A percentile compares a stretch with the other conserved stretches of the same genome.
Conservation (phyloP, 1,140 invertebrate species). For the Papilio dardanus region DNA sequence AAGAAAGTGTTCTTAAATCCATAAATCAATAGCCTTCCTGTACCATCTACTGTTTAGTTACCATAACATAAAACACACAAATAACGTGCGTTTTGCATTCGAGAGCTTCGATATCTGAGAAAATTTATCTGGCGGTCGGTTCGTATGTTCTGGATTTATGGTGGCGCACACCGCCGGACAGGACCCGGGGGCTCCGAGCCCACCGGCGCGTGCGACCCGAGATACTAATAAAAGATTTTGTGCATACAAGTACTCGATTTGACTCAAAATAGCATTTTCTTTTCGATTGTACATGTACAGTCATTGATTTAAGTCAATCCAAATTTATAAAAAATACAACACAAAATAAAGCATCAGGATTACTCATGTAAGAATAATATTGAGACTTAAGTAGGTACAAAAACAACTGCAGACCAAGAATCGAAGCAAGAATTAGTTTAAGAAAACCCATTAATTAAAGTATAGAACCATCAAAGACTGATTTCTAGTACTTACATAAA, state of each 20-base stretch:
- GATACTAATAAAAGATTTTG: slow-evolving; percentile 22
- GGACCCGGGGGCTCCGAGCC: background rate
- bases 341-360: too few species aligned
- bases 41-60: background rate
- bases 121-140: slow-evolving; percentile 15
- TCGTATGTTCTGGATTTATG: slow-evolving; percentile 24
- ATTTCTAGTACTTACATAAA: too few species aligned
- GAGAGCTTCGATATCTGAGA: slow-evolving; percentile 5
- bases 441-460: too few species aligned
- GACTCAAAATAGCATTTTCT: background rate
- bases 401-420: too few species aligned
- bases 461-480: too few species aligned
- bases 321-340: too few species aligned
- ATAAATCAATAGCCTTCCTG: background rate
- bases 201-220: background rate
- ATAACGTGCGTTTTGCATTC: slow-evolving; percentile 17
- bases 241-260: background rate
- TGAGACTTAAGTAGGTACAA: too few species aligned
- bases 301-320: background rate
- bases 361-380: too few species aligned
- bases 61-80: slow-evolving; percentile 13
- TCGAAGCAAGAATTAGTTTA: too few species aligned
- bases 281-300: background rate
- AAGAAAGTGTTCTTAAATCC: background rate
- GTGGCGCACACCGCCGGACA: background rate